Evolutionary conservation across 2,888 invertebrate species (phyloP), one percentile per base, ranked within the genome.

Genomic region (Nomada fabriciana): DNA sequence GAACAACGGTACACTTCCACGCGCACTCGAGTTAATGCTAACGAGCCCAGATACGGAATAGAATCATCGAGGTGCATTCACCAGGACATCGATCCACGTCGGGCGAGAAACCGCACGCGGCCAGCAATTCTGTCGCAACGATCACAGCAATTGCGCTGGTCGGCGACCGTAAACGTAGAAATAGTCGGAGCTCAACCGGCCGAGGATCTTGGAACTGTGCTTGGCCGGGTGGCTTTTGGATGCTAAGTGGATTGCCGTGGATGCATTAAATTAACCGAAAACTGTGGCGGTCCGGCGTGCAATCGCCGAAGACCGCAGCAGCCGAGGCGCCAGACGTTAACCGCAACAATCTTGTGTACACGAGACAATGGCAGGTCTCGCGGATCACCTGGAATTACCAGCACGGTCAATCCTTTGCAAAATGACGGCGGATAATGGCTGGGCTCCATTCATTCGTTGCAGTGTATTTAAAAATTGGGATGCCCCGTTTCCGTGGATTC

Each of bases 261-360:
- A 85, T 77, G 82, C 86, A 82, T 88, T 86, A 88, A 88, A 86
- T 88, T 88, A 89, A 80, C 82, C 74, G 79, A 82, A 71, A 78
- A 78, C 76, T 47, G 78, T 65, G 79, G 81, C 23, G 25, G 43
- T 85, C 75, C 76, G 29, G 63, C 64, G 67, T 61, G 85, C 80
- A 85, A 85, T 87, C 86, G 86, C 73, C 82, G 80, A 59, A 82
- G 82, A 84, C 87, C 87, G 60, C 89, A 59, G 47, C 55, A 76
- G 67, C 81, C 75, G 80, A 85, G 82, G 67, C 84, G 67, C 69
- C 55, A 83, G 70, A 83, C 83, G 85, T 83, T 88, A 83, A 87
- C 90, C 88, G 80, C 89, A 86, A 87, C 87, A 88, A 86, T 84
- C 80, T 82, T 87, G 77, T 82, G 83, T 83, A 82, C 74, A 82